Base-by-base conservation (phyloP, 2,113 vertebrate species). In the Tamias sibiricus region DNA sequence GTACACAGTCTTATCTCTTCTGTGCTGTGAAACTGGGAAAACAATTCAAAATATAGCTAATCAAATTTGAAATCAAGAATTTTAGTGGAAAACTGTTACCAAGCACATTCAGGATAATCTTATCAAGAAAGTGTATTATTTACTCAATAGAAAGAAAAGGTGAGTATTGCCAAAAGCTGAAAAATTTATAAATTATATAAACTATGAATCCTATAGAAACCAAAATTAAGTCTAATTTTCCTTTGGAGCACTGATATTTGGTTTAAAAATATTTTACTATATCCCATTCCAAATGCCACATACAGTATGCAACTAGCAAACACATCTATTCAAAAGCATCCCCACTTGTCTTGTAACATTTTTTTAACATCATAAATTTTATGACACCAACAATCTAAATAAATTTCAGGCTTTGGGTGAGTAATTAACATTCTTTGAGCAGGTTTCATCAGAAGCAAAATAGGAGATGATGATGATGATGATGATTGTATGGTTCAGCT, bases 21-120 rank as follows among this genome's bases (percentile, higher is more conserved):
- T 75, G 68, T 80, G 22, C 77, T 98, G 93, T 7, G 92, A 93
- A 94, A 83, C 5, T 88, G 69, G 37, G 47, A 87, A 97, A 98
- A 52, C 79, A 4, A 87, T 35, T 54, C 42, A 28, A 95, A 98
- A 95, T 3, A 71, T 0, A 20, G 90, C 87, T 54, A 17, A 87
- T 49, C 89, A 96, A 88, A 84, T 92, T 16, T 94, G 28, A n/a
- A 74, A 86, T 80, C 44, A 96, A 81, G 49, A 2, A 5, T 90
- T 95, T 96, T 54, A 76, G 17, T 30, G 77, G 64, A 42, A 95
- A 94, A 26, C 71, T 93, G 17, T 75, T 95, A 57, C 59, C n/a
- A 91, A 68, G 8, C 32, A 24, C 68, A 68, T 7, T 17, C 81
- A 91, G 20, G 44, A 52, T 17, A 87, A 71, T 81, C 47, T 93